Percentiles rank a stretch among this genome's conserved stretches.
Evolutionary conservation across 2,113 vertebrate species (phyloP).

Genomic region (Amazona guildingii): DNA sequence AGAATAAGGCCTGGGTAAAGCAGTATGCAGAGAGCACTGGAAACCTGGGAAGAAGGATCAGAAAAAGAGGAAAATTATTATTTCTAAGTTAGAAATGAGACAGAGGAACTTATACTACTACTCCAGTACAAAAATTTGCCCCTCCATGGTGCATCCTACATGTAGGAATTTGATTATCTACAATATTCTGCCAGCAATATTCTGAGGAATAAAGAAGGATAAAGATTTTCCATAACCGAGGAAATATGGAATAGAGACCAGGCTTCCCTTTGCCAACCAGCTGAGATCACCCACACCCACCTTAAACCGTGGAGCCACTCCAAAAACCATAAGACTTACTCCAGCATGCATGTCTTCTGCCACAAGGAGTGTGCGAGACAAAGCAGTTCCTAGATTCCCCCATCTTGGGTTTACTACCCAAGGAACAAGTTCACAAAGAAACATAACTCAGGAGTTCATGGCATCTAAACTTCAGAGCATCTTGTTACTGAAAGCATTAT

Average conservation of each 20-base stretch:
- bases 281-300: neutral
- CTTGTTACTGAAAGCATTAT: neutral
- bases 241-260: neutral
- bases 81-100: neutral
- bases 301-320: neutral
- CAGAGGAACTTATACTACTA: neutral
- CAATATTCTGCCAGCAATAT: neutral
- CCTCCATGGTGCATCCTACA: neutral
- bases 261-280: neutral
- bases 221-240: neutral
- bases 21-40: conserved; percentile 84
- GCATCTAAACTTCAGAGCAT: neutral
- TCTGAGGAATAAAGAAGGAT: neutral
- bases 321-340: neutral
- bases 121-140: neutral
- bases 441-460: neutral
- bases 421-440: neutral
- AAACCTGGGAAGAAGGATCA: conserved; percentile 73
- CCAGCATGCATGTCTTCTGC: neutral
- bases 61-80: neutral
- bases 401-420: neutral
- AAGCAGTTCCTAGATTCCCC: neutral
- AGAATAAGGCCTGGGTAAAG: conserved; percentile 96
- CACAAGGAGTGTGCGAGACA: neutral
- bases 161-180: neutral